Evolutionary conservation across 2,888 invertebrate genomes (phyloP), one percentile per base, ranked within the genome.

Genomic region (Lepidocyrtinus sp.): DNA sequence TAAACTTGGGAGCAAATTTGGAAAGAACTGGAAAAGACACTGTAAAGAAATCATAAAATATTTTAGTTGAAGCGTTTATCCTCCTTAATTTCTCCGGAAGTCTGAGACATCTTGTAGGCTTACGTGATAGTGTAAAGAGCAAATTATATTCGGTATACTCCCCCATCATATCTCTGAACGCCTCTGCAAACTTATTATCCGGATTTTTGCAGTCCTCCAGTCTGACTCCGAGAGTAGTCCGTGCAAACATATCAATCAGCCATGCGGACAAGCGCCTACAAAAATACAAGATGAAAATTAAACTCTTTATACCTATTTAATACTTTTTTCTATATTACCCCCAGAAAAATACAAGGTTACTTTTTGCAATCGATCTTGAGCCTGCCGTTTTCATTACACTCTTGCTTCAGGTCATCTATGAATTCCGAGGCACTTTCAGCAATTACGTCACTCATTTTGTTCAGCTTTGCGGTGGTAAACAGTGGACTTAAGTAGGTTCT

Each of bases 111-210:
- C 21, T 12, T 59, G 9, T 59, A 7, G 46, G 67, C 83, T 81
- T 83, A 86, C 86, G 74, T 55, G 86, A 76, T 22, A 85, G 74
- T 26, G 80, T 76, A 55, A 79, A 84, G 65, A 86, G 27, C n/a
- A 81, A 62, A 59, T 64, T 74, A 22, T 63, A 55, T 2, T 72
- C 50, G 9, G 75, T 24, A 17, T 84, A 81, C 50, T 84, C 84
- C 26, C 83, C 84, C 68, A 83, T 80, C 27, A 86, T 63, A 5
- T 45, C 65, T 7, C 81, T 62, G 36, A 86, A 84, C 19, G 82
- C 82, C 19, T 67, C 22, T 21, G 80, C 82, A 82, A 86, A 85
- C 21, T 83, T 72, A 77, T 85, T 85, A 50, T 83, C 70, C 15
- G 82, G 83, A 74, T 86, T 80, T 50, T 76, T 75, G 1, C 81